Base-by-base conservation (phyloP, 1,140 invertebrate species). In the Notospermus geniculatus region DNA sequence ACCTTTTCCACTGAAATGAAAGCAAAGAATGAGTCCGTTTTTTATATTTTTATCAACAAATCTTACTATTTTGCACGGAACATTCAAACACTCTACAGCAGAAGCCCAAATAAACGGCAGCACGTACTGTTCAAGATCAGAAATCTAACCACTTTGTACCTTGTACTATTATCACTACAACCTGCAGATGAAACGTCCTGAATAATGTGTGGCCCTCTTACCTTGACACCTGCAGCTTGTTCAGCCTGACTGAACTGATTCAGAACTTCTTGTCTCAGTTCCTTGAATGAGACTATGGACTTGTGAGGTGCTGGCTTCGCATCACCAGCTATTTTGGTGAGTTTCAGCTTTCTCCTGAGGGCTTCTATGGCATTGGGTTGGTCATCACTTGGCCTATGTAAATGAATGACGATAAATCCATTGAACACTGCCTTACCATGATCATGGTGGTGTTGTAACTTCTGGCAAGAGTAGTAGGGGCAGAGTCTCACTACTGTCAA, bases 1-100 rank as follows among this genome's bases (percentile, higher is more conserved):
- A 99, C 39, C 93, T 83, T 68, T 88, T 89, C 96, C 96, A 99
- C 83, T 97, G 67, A 62, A 80, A 74, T 52, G 36, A n/a, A n/a
- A n/a, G n/a, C n/a, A n/a, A n/a, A n/a, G n/a, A n/a, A n/a, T n/a
- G n/a, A n/a, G n/a, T n/a, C n/a, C n/a, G n/a, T n/a, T n/a, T n/a
- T n/a, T n/a, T n/a, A n/a, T n/a, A n/a, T n/a, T n/a, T n/a, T n/a
- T n/a, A n/a, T n/a, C n/a, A n/a, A n/a, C n/a, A n/a, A n/a, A n/a
- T n/a, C n/a, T n/a, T n/a, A n/a, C n/a, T n/a, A n/a, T n/a, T n/a
- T n/a, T n/a, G n/a, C n/a, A n/a, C n/a, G n/a, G n/a, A n/a, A n/a
- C n/a, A n/a, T n/a, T n/a, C n/a, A n/a, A n/a, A n/a, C n/a, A n/a
- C n/a, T n/a, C n/a, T n/a, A n/a, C n/a, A n/a, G n/a, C n/a, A n/a